A percentile compares a stretch with the other conserved stretches of the same genome.
These are phyloP conservation scores for Patella pellucida DNA, from an alignment of 2,888 invertebrate species.

Conservation along the genomic window DNA sequence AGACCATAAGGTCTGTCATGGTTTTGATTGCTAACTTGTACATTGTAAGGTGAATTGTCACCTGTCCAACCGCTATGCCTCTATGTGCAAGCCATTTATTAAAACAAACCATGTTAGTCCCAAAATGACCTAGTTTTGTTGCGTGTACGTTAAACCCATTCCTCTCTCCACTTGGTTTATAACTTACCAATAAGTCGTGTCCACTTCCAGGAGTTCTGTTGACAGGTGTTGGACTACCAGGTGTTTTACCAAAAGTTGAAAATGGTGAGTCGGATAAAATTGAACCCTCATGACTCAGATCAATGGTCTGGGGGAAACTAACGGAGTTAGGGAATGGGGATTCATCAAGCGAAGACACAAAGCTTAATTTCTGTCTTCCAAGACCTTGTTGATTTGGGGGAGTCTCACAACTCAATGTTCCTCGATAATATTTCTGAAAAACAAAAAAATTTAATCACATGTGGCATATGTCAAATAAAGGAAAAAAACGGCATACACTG, in stretches of 20 bases:
- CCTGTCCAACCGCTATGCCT: too few relatives aligned
- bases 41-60: too few relatives aligned
- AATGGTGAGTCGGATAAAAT: constrained; percentile 47
- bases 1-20: too few relatives aligned
- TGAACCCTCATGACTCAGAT: constrained; percentile 30
- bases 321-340: constrained; percentile 24
- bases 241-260: constrained; percentile 62
- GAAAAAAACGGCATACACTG: too few relatives aligned
- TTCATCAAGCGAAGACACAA: constrained; percentile 21
- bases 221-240: constrained; percentile 13
- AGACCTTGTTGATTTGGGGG: constrained; percentile 9
- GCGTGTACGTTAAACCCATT: too few relatives aligned
- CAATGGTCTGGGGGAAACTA: constrained; percentile 30
- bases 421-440: constrained; percentile 29
- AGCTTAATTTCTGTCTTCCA: constrained; percentile 16
- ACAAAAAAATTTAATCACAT: not conserved
- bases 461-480: too few relatives aligned
- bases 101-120: too few relatives aligned
- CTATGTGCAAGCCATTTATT: too few relatives aligned
- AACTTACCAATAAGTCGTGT: constrained; percentile 1
- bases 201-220: not conserved
- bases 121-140: not conserved
- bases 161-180: too few relatives aligned
- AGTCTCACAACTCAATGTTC: constrained; percentile 13
- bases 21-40: too few relatives aligned